phyloP scores from a whole-genome alignment of 2,113 vertebrate species.

The Cyanocitta stelleri region DNA sequence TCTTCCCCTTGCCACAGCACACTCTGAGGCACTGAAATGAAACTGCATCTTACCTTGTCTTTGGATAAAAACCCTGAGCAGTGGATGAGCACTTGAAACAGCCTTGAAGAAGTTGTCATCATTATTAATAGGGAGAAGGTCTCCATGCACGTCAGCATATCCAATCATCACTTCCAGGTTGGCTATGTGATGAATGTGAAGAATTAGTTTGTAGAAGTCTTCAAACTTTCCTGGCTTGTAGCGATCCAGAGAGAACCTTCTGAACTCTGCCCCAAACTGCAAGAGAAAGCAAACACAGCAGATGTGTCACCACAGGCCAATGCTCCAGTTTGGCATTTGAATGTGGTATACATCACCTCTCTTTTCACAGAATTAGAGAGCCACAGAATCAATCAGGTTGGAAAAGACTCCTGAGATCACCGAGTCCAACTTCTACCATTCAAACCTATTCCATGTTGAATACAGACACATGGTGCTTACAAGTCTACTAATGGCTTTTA shows the following conservation, averaged over 20 bases:
- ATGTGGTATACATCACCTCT: neutral
- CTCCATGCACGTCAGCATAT: slow-evolving; percentile 94
- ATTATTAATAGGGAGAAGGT: slow-evolving; percentile 98
- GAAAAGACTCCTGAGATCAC: neutral
- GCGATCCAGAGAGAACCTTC: slow-evolving; percentile 92
- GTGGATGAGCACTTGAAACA: slow-evolving; percentile 89
- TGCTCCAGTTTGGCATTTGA: neutral
- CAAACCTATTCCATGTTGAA: neutral
- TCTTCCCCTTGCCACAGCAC: neutral
- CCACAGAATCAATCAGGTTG: neutral
- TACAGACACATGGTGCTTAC: neutral
- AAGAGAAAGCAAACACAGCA: slow-evolving; percentile 18
- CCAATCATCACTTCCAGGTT: slow-evolving; percentile 93
- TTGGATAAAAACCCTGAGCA: slow-evolving; percentile 96
- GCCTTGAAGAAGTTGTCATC: slow-evolving; percentile 98
- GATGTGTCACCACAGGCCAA: neutral
- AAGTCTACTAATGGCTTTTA: neutral
- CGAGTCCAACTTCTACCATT: accelerated
- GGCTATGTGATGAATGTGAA: slow-evolving; percentile 90
- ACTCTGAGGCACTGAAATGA: neutral
- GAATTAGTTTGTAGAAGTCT: slow-evolving; percentile 95
- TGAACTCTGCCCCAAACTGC: slow-evolving; percentile 96
- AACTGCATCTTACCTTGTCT: slow-evolving; percentile 82
- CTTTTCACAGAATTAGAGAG: neutral
- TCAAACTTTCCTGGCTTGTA: slow-evolving; percentile 93